Conservation (phyloP, 2,888 invertebrate genomes). For the Eubasilissa splendida region DNA sequence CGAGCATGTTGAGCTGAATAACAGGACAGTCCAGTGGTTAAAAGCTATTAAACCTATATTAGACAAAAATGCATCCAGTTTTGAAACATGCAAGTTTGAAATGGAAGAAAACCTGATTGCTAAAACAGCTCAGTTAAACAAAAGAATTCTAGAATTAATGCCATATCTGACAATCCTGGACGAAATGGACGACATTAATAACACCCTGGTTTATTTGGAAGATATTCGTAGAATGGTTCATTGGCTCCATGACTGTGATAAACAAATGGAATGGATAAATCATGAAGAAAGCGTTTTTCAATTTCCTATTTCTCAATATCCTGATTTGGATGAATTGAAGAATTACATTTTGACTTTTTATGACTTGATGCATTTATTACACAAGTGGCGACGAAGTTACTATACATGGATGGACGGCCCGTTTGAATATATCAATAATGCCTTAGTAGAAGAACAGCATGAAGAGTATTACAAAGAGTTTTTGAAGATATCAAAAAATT, state of each 20-base stretch:
- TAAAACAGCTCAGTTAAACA: conserved; percentile 80
- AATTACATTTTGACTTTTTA: conserved; percentile 81
- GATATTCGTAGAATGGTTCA: conserved; percentile 84
- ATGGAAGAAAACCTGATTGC: conserved; percentile 86
- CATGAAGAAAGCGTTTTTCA: conserved; percentile 90
- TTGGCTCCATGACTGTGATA: conserved; percentile 82
- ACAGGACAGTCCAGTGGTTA: conserved; percentile 88
- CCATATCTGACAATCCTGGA: conserved; percentile 85
- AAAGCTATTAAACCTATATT: conserved; percentile 86
- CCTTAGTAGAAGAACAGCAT: conserved; percentile 84
- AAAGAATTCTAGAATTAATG: conserved; percentile 80
- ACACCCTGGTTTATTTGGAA: conserved; percentile 85
- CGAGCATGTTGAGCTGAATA: conserved; percentile 86
- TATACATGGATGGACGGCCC: conserved; percentile 95
- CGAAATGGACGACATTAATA: conserved; percentile 86
- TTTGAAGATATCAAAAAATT: conserved; percentile 84
- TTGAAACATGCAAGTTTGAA: conserved; percentile 86
- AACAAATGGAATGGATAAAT: conserved; percentile 89
- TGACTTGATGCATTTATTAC: conserved; percentile 76
- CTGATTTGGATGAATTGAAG: conserved; percentile 85
- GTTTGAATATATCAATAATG: conserved; percentile 88
- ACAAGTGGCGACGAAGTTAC: conserved; percentile 84
- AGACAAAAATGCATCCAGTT: conserved; percentile 83
- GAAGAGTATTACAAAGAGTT: conserved; percentile 88
- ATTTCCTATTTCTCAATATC: conserved; percentile 83